Evolutionary conservation across 2,113 vertebrate species (phyloP).

Genomic region (Monopterus albus): DNA sequence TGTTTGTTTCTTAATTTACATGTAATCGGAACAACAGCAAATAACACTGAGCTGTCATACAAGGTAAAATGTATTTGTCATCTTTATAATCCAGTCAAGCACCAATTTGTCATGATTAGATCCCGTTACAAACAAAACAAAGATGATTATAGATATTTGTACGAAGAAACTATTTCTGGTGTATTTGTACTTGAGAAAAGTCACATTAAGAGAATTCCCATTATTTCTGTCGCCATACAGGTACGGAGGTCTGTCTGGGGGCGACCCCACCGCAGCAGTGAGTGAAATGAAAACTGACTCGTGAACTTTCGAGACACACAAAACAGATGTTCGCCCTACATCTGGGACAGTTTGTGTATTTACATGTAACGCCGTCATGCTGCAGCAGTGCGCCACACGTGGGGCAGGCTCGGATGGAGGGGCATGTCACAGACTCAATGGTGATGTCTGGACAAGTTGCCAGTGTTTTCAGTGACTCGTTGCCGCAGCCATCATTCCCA

Average conservation of each 20-base stretch:
- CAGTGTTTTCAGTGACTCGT: conserved; percentile 21
- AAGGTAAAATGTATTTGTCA: too few relatives aligned
- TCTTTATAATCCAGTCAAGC: too few relatives aligned
- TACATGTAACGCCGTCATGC: conserved; percentile 59
- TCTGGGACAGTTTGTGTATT: conserved; percentile 57
- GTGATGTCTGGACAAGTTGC: conserved; percentile 4
- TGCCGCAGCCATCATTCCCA: conserved; percentile 54
- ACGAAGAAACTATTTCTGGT: too few relatives aligned
- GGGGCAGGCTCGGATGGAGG: conserved; percentile 66
- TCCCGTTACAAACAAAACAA: too few relatives aligned
- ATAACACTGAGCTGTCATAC: too few relatives aligned
- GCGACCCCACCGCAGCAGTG: background rate
- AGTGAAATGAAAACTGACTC: too few relatives aligned
- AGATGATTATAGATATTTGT: too few relatives aligned
- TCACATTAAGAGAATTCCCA: background rate
- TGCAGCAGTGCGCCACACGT: conserved; percentile 68
- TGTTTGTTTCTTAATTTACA: too few relatives aligned
- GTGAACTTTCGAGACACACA: conserved; percentile 60
- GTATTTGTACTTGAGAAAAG: background rate
- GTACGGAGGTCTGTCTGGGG: conserved; percentile 24
- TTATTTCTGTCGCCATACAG: background rate
- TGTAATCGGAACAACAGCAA: too few relatives aligned
- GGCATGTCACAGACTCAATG: conserved; percentile 13
- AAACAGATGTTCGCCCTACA: conserved; percentile 72
- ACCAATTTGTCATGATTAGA: too few relatives aligned